Conservation (phyloP, 2,888 invertebrate genomes). For the Ochropleura plecta region DNA sequence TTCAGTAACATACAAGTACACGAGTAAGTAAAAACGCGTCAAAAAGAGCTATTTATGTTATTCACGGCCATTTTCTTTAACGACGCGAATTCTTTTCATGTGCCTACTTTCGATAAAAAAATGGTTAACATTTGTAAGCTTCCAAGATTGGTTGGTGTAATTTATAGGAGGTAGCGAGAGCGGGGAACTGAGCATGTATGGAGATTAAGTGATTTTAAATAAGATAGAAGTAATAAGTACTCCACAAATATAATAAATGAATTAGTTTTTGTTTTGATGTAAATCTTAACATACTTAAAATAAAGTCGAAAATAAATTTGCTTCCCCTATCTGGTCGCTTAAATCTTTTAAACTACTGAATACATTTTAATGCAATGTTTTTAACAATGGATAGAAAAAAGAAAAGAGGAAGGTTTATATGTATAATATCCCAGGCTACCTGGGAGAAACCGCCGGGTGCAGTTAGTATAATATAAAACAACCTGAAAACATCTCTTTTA, state of each 20-base stretch:
- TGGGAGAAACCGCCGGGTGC: too few relatives aligned
- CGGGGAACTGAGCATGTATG: background rate
- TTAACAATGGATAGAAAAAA: too few relatives aligned
- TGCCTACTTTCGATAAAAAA: slow-evolving; percentile 71
- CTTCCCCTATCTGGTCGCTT: too few relatives aligned
- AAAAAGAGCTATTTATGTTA: slow-evolving; percentile 66
- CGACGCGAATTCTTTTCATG: slow-evolving; percentile 65
- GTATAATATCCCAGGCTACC: too few relatives aligned
- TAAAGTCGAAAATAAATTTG: too few relatives aligned
- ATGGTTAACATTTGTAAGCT: slow-evolving; percentile 72
- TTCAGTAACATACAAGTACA: slow-evolving; percentile 31
- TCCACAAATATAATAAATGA: background rate
- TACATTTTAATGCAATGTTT: too few relatives aligned
- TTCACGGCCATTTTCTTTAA: slow-evolving; percentile 66
- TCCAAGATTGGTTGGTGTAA: slow-evolving; percentile 38
- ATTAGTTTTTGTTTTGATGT: too few relatives aligned
- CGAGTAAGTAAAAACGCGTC: slow-evolving; percentile 55
- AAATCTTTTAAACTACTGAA: too few relatives aligned
- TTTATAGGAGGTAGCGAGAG: slow-evolving; percentile 40
- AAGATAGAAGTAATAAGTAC: background rate
- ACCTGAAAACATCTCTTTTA: too few relatives aligned
- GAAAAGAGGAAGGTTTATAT: too few relatives aligned
- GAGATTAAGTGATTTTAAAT: background rate
- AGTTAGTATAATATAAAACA: background rate
- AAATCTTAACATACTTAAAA: too few relatives aligned